phyloP scores from a whole-genome alignment of 2,113 vertebrate species.

The Cheirogaleus medius region DNA sequence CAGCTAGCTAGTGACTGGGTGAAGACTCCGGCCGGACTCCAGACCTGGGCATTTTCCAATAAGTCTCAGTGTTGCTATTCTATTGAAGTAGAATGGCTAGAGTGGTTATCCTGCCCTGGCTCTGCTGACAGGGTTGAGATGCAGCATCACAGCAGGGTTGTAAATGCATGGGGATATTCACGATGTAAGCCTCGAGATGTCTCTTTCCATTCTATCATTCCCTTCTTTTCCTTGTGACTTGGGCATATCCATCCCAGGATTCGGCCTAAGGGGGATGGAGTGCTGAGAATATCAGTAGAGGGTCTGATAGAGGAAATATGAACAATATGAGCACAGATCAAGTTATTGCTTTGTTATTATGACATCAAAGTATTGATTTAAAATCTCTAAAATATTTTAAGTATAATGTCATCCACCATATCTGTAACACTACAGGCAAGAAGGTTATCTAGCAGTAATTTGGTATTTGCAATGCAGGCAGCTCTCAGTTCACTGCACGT shows the following conservation, averaged over 20 bases:
- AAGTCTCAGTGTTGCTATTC: not conserved
- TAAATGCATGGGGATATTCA: no score
- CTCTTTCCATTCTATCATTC: not conserved
- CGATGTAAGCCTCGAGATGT: accelerated
- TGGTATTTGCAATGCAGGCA: not conserved
- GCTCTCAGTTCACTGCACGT: not conserved
- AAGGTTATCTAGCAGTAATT: not conserved
- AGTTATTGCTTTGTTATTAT: not conserved
- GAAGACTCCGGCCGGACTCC: not conserved
- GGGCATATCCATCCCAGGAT: not conserved
- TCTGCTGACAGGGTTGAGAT: not conserved
- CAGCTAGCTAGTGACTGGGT: not conserved
- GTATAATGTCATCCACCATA: not conserved
- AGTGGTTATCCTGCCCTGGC: not conserved
- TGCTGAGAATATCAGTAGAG: not conserved
- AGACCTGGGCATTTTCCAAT: not conserved
- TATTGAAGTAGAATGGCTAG: not conserved
- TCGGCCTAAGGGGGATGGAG: not conserved
- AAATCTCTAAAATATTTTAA: not conserved
- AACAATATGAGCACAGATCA: not conserved
- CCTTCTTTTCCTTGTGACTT: not conserved
- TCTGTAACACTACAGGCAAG: not conserved
- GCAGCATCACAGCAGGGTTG: not conserved
- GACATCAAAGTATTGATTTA: not conserved
- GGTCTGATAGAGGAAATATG: no score